Evolutionary conservation across 2,888 invertebrate genomes (phyloP).

Genomic region (Molorchus minor): DNA sequence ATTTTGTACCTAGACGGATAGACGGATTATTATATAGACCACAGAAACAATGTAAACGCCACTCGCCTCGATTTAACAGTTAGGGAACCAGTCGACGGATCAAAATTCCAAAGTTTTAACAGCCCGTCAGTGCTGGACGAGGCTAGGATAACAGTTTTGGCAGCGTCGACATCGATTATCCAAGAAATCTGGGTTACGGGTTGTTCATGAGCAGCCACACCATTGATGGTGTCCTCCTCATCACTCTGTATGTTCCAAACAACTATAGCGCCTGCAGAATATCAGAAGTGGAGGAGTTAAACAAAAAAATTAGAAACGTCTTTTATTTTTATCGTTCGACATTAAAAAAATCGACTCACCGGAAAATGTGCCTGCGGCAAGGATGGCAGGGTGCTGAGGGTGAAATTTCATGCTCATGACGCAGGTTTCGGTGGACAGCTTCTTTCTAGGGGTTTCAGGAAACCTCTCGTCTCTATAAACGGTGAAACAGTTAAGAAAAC

Average conservation of each 20-base stretch:
- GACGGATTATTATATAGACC: too few species aligned
- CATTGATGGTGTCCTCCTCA: constrained; percentile 50
- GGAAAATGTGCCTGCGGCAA: constrained; percentile 63
- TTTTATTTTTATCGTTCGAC: not conserved
- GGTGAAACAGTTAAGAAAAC: constrained; percentile 8
- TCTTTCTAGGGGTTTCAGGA: constrained; percentile 52
- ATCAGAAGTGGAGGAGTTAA: not conserved
- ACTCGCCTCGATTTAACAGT: constrained; percentile 37
- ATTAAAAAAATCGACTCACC: constrained; percentile 46
- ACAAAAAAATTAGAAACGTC: not conserved
- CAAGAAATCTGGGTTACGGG: constrained; percentile 57
- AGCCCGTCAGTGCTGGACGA: constrained; percentile 56
- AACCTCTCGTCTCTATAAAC: constrained; percentile 52
- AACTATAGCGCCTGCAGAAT: constrained; percentile 39
- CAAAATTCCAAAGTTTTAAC: constrained; percentile 57
- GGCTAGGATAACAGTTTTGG: constrained; percentile 51
- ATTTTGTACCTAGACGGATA: constrained; percentile 57
- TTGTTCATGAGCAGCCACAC: constrained; percentile 54
- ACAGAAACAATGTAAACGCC: constrained; percentile 13
- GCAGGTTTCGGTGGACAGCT: constrained; percentile 59
- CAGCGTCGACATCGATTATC: constrained; percentile 53
- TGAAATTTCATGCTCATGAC: constrained; percentile 64
- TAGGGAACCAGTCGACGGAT: constrained; percentile 28
- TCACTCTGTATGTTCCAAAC: constrained; percentile 56
- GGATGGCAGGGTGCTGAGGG: constrained; percentile 62